Conservation (phyloP, 2,797 vertebrate genomes). For the Sebastiscus albofasciatus region DNA sequence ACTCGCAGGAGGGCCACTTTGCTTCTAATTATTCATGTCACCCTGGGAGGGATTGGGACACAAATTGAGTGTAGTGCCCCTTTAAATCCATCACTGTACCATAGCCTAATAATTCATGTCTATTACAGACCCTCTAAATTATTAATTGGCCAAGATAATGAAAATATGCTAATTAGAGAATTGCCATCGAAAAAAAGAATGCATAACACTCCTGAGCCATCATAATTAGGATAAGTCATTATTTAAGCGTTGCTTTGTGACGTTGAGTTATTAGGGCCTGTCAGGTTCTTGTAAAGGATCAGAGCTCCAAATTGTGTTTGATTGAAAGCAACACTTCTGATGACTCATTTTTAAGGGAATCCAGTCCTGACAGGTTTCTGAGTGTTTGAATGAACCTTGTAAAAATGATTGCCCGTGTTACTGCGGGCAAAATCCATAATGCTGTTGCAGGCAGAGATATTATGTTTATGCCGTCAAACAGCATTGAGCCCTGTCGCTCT, state of each 20-base stretch:
- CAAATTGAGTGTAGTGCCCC: constrained; percentile 81
- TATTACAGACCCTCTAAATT: constrained; percentile 86
- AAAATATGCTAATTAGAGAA: constrained; percentile 92
- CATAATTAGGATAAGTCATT: constrained; percentile 91
- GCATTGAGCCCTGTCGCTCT: background rate
- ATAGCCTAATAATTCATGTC: constrained; percentile 85
- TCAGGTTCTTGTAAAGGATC: constrained; percentile 61
- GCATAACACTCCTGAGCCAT: constrained; percentile 86
- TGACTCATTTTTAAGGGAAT: constrained; percentile 58
- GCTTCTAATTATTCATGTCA: constrained; percentile 81
- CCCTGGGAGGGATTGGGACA: constrained; percentile 75
- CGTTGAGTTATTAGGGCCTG: constrained; percentile 84
- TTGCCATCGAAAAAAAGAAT: constrained; percentile 84
- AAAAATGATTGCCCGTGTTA: background rate
- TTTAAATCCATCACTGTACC: constrained; percentile 84
- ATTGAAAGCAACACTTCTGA: constrained; percentile 66
- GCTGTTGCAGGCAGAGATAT: background rate
- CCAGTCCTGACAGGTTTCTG: constrained; percentile 36
- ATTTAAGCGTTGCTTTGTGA: constrained; percentile 87
- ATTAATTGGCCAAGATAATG: constrained; percentile 90
- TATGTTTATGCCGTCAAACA: background rate
- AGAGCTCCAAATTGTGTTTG: constrained; percentile 60
- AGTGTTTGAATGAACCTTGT: constrained; percentile 26
- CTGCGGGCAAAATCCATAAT: background rate
- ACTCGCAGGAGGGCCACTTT: constrained; percentile 36